Evolutionary conservation across 2,888 invertebrate genomes (phyloP), one percentile per base, ranked within the genome.

Genomic region (Patella caerulea): DNA sequence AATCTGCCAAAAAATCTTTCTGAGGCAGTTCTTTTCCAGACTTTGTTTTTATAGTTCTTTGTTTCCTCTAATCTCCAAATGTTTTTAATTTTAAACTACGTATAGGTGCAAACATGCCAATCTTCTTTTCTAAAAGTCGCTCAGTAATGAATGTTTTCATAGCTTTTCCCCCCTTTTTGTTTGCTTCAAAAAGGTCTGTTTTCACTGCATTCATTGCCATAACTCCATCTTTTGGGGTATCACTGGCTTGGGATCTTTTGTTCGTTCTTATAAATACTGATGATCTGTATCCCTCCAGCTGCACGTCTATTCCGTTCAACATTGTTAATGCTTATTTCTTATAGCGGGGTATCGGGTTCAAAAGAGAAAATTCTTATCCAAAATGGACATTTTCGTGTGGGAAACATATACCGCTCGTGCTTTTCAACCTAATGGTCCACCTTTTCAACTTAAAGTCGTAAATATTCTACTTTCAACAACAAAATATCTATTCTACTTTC

Each of bases 1-100:
- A 78, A 59, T 17, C 76, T 17, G 29, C 34, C 72, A 59, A 77
- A 77, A 55, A n/a, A 78, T 19, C 17, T 71, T 19, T n/a, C 76
- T 17, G 15, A n/a, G 55, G 34, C 9, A 24, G 24, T 78, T 76
- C 75, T 71, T 76, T 55, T n/a, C 75, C 54, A 71, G 70, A 34
- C 19, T 54, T 71, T 7, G 19, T 77, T 52, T 34, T 73, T 52
- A 45, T 34, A 17, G 4, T 52, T 74, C 17, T 54, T 71, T 15
- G 12, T 53, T 17, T 34, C 45, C 17, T 24, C 15, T 52, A 11
- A 17, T 74, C 29, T 14, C 29, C 19, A 45, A 74, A 74, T 19
- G 74, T 74, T 74, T 74, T 74, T 45, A 74, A 29, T 45, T 74
- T 74, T 52, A 53, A 19, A 17, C 15, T 24, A 4, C 19, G 14